Conservation (phyloP, 2,797 vertebrate genomes). For the Alfaro cultratus region DNA sequence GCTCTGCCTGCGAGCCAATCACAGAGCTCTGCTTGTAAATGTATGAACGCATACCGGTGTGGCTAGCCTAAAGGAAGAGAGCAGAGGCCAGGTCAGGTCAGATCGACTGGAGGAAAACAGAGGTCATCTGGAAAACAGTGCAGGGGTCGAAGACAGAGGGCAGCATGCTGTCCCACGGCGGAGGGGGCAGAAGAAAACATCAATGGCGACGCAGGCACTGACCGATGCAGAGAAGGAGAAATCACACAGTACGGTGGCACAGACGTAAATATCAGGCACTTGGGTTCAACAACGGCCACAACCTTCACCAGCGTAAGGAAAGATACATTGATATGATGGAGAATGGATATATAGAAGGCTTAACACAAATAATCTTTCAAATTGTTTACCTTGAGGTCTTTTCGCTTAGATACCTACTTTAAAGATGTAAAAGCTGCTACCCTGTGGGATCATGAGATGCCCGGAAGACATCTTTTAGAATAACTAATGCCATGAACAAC, state of each 20-base stretch:
- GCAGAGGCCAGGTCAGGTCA: constrained; percentile 30
- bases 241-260: constrained; percentile 52
- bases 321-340: constrained; percentile 28
- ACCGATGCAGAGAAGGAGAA: constrained; percentile 43
- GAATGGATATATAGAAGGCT: constrained; percentile 24
- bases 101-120: neutral
- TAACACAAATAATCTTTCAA: constrained; percentile 3
- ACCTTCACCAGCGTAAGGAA: constrained; percentile 51
- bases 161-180: constrained; percentile 47
- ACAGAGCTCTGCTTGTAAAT: constrained; percentile 89
- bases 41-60: constrained; percentile 91
- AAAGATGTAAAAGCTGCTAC: neutral
- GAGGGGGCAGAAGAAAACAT: constrained; percentile 20
- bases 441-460: neutral
- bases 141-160: constrained; percentile 22
- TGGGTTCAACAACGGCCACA: constrained; percentile 50
- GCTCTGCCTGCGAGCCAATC: constrained; percentile 90
- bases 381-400: neutral
- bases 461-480: neutral
- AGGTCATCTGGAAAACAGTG: constrained; percentile 11
- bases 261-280: constrained; percentile 50
- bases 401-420: neutral
- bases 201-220: constrained; percentile 37
- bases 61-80: constrained; percentile 84
- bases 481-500: neutral